Evolutionary conservation across 92 coral and sea anemone genomes (phyloP).

Genomic region (Muricea muricata): DNA sequence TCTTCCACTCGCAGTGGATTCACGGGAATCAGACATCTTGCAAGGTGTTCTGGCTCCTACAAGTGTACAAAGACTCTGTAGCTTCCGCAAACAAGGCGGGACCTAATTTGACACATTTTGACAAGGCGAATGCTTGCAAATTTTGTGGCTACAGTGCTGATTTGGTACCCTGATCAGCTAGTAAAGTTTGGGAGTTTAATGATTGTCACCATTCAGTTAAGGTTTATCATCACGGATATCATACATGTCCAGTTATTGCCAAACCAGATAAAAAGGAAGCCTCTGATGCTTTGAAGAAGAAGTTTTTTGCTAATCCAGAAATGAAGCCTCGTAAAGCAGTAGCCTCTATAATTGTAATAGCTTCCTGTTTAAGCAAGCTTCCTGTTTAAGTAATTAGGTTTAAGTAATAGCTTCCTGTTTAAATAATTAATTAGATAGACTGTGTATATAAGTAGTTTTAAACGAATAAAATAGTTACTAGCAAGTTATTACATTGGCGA

Average conservation of each 20-base stretch:
- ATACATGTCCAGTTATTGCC: constrained; percentile 24
- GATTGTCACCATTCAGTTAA: constrained; percentile 1
- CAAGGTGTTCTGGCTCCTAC: constrained; percentile 24
- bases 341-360: constrained; percentile 6
- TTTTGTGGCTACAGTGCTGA: constrained; percentile 27
- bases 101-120: constrained; percentile 43
- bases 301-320: constrained; percentile 27
- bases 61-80: constrained; percentile 20
- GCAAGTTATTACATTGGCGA: too few relatives aligned
- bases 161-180: constrained; percentile 20
- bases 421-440: too few relatives aligned
- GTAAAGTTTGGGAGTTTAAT: constrained; percentile 47
- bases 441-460: too few relatives aligned
- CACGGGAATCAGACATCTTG: constrained; percentile 20
- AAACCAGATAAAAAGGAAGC: constrained; percentile 27
- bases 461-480: too few relatives aligned
- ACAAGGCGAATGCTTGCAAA: constrained; percentile 35
- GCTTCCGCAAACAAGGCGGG: constrained; percentile 41
- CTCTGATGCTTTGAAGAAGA: constrained; percentile 13
- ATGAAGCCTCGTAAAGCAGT: constrained; percentile 16
- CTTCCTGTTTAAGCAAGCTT: too few relatives aligned
- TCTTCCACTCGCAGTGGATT: constrained; percentile 37
- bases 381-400: too few relatives aligned
- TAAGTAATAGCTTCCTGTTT: too few relatives aligned
- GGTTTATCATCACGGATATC: constrained; percentile 32